Percentiles rank a stretch among this genome's conserved stretches.
Evolutionary conservation across 2,888 invertebrate species (phyloP).

Genomic region (Yponomeuta evonymella): DNA sequence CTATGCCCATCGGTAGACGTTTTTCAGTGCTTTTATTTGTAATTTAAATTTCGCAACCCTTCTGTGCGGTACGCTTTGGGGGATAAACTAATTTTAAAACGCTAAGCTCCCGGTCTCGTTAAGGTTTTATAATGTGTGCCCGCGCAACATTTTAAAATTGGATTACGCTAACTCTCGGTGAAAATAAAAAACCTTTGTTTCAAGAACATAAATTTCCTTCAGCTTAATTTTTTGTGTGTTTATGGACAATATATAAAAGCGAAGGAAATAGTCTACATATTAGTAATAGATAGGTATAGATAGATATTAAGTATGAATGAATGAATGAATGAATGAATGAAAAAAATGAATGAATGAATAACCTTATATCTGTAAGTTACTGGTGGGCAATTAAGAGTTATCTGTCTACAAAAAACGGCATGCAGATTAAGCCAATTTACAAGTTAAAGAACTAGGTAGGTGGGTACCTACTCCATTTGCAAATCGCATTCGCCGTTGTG

Average conservation of each 20-base stretch:
- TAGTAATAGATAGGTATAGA: too few relatives aligned
- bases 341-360: too few relatives aligned
- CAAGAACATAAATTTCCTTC: slow-evolving; percentile 22
- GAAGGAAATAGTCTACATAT: slow-evolving; percentile 18
- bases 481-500: background rate
- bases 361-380: too few relatives aligned
- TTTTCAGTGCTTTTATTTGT: slow-evolving; percentile 77
- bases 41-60: slow-evolving; percentile 76
- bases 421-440: slow-evolving; percentile 69
- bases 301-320: too few relatives aligned
- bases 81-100: slow-evolving; percentile 73
- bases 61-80: slow-evolving; percentile 63
- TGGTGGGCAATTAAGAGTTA: too few relatives aligned
- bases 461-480: background rate
- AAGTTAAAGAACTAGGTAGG: slow-evolving; percentile 27
- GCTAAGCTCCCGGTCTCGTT: slow-evolving; percentile 65
- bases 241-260: slow-evolving; percentile 27
- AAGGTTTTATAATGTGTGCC: slow-evolving; percentile 60
- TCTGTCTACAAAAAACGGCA: slow-evolving; percentile 25
- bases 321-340: too few relatives aligned
- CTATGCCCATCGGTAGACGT: slow-evolving; percentile 68
- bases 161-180: slow-evolving; percentile 49
- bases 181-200: slow-evolving; percentile 28
- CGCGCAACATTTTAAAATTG: slow-evolving; percentile 63
- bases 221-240: slow-evolving; percentile 19